Evolutionary conservation across 2,113 vertebrate species (phyloP), one percentile per base, ranked within the genome.

Genomic region (Camelus dromedarius): DNA sequence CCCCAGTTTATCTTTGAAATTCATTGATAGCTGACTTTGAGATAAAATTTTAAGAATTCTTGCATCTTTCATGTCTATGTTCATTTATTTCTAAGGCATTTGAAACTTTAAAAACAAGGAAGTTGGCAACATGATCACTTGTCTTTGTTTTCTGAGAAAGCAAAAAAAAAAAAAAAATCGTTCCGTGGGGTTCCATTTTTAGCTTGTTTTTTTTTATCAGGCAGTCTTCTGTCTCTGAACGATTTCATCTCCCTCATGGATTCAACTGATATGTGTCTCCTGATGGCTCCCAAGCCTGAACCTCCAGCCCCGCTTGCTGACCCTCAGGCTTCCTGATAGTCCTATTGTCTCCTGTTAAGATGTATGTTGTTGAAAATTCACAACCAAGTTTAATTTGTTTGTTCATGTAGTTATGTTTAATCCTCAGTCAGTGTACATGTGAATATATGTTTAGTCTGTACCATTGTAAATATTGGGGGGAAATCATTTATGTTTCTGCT

Each of bases 111-210:
- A 35, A 16, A 60, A 58, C 46, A 67, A 38, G 26, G 28, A 80
- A 52, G 24, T 12, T 80, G 50, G 19, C 50, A 69, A 60, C 32
- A 22, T 62, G 52, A 79, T 66, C n/a, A 52, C 12, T 84, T 76
- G 67, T 35, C 32, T 92, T 95, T 58, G n/a, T 88, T 89, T 96
- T 66, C 72, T 86, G 48, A 93, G 42, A 89, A 83, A 84, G 77
- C 32, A 92, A 48, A 83, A 76, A 35, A 83, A 76, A 76, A 67
- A 18, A 72, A 72, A 72, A 73, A 46, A 46, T 6, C n/a, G 8
- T 70, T 77, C n/a, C 22, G 8, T 54, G n/a, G 32, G 54, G 32
- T 75, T 76, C 60, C 32, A 52, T 46, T 79, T 91, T 87, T 38
- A 60, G 81, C 19, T 81, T 84, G 62, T 48, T 96, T 67, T 91